Evolutionary conservation across 2,888 invertebrate species (phyloP), one percentile per base, ranked within the genome.

Genomic region (Boloria euphrosyne): DNA sequence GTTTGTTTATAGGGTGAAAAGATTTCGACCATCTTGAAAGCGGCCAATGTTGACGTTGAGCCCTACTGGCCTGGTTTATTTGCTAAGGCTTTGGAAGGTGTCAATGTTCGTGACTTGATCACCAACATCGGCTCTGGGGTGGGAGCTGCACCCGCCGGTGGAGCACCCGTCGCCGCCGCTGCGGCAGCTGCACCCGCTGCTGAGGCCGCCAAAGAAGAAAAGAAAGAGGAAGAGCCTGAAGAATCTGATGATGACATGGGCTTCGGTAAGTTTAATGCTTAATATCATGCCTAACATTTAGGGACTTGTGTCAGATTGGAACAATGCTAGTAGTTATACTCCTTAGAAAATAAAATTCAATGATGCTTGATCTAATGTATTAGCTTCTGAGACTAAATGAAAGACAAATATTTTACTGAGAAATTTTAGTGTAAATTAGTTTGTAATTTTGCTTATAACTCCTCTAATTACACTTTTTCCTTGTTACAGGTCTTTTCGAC

Each of bases 61-160:
- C 98, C 99, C 18, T 99, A 98, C 93, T 99, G 99, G 99, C 98
- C 99, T 52, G 98, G 98, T 79, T 94, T 99, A 66, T 99, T 99
- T 89, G 98, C 99, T 74, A 98, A 99, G 90, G 98, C 99, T 49
- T 93, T 99, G 75, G 98, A 99, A 88, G 98, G 98, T 73, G 93
- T 99, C 73, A 98, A 98, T 85, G 95, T 99, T 65, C 97, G 97
- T 81, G 97, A 98, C 71, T 93, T 99, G 81, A 97, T 99, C 87
- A 97, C 97, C 73, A 98, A 96, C 90, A 96, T 99, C 80, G 97
- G 98, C 18, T 96, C 97, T 59, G 97, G 98, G 72, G 98, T 96
- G 67, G 98, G 98, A 68, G 94, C 96, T 74, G 97, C 96, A 38
- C 95, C 97, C 59, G 95, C 96, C 70, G 96, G 93, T 67, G 95